Evolutionary conservation across 2,888 invertebrate genomes (phyloP), one percentile per base, ranked within the genome.

Genomic region (Leptinotarsa juncta): DNA sequence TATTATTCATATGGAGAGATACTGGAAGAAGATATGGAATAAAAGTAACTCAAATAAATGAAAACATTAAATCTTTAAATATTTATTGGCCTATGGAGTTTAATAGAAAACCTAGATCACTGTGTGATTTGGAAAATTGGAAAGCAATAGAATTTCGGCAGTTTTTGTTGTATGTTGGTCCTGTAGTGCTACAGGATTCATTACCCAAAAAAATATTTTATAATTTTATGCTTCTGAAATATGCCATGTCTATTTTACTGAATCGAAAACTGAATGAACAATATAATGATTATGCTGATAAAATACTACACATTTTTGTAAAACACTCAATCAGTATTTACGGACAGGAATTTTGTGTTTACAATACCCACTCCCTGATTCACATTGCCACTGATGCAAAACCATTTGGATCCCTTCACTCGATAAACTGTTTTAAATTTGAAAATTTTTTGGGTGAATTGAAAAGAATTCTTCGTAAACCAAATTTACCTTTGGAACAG

Each of bases 81-180:
- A 14, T 18, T 57, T 14, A 23, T 68, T 80, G 80, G 79, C 83
- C 83, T 16, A 23, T n/a, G 66, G 81, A 83, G 49, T 81, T 83
- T 53, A 77, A 73, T 18, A 71, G 83, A 51, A 83, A 82, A 74
- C 79, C 82, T 32, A 71, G 83, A 74, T 67, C 75, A n/a, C 50
- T 81, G 18, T 60, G 26, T 20, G 78, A 81, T 65, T 50, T 81
- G 42, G 78, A 81, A 72, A 51, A 53, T 15, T 81, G 79, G 79
- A 81, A 81, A 70, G 81, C 81, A 14, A 81, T 78, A 26, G 81
- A 83, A 77, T 77, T 78, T 42, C 53, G 79, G 18, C 76, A 79
- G 65, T 80, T 81, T 77, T 67, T 81, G 48, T 57, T 81, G 42
- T 81, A 80, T 67, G 48, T 77, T 18, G 79, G 76, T 23, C 78